Conservation (phyloP, 2,113 vertebrate species). For the Myxocyprinus asiaticus region DNA sequence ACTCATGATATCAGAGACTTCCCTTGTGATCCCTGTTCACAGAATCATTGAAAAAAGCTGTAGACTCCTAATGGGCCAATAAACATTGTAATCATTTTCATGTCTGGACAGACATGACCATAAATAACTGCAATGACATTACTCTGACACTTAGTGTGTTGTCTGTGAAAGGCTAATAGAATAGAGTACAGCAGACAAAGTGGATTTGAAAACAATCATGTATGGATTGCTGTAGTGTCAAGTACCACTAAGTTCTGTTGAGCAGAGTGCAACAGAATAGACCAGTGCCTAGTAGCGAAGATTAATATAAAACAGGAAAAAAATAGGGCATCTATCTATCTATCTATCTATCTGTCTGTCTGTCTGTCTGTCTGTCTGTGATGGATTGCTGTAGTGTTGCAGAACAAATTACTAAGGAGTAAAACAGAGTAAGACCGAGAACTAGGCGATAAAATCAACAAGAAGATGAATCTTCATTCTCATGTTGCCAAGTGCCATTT, state of each 20-base stretch:
- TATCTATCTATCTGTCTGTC: too few species aligned
- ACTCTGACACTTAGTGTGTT: constrained; percentile 21
- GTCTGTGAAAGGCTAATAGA: constrained; percentile 15
- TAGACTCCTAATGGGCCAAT: constrained; percentile 23
- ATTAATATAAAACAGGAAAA: too few species aligned
- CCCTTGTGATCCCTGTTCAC: constrained; percentile 10
- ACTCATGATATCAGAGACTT: constrained; percentile 2
- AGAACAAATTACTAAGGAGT: too few species aligned
- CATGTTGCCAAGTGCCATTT: too few species aligned
- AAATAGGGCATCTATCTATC: too few species aligned
- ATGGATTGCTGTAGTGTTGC: too few species aligned
- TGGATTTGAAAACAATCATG: background rate
- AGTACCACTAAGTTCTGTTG: background rate
- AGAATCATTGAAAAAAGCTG: constrained; percentile 10
- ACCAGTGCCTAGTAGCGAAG: background rate
- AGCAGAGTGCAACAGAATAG: background rate
- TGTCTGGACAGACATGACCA: background rate
- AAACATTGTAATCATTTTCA: constrained; percentile 23
- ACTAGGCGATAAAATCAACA: too few species aligned
- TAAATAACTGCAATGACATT: background rate
- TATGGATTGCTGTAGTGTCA: background rate
- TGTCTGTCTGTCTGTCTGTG: too few species aligned
- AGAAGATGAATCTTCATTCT: too few species aligned
- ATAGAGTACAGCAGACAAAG: background rate
- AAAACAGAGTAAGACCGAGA: too few species aligned